Evolutionary conservation across 2,888 invertebrate genomes (phyloP).

Genomic region (Eumacrocentrus americanus): DNA sequence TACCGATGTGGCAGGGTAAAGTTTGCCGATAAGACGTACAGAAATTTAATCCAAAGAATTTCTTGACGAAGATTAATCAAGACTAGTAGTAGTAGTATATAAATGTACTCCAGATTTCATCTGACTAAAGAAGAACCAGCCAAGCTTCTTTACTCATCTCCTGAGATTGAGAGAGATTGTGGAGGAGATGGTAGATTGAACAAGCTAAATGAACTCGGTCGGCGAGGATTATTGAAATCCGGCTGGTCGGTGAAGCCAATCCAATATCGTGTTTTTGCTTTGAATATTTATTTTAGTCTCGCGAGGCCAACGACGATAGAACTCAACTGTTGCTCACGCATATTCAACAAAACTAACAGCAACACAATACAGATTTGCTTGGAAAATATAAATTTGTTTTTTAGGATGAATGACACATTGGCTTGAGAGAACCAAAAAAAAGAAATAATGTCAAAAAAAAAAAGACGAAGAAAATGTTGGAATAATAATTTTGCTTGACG

Average conservation of each 20-base stretch:
- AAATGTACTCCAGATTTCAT: too few relatives aligned
- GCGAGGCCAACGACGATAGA: constrained; percentile 22
- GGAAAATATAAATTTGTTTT: background rate
- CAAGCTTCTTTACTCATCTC: too few relatives aligned
- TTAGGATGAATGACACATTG: too few relatives aligned
- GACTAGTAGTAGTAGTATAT: too few relatives aligned
- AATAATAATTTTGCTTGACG: too few relatives aligned
- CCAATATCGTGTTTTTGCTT: constrained; percentile 5
- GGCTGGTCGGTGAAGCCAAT: background rate
- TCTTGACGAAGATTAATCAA: background rate
- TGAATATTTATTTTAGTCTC: constrained; percentile 33
- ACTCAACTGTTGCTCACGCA: constrained; percentile 6
- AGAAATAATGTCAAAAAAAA: too few relatives aligned
- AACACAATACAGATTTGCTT: background rate
- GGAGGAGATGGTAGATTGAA: background rate
- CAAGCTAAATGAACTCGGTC: background rate
- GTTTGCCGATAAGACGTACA: constrained; percentile 1
- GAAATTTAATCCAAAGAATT: background rate
- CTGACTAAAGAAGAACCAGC: too few relatives aligned
- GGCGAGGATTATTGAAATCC: background rate
- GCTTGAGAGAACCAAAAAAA: background rate
- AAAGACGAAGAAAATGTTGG: too few relatives aligned
- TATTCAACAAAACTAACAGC: background rate
- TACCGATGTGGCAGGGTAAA: constrained; percentile 5
- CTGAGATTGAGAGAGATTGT: too few relatives aligned